A percentile compares a stretch with the other conserved stretches of the same genome.
These are phyloP conservation scores for Beroe ovata DNA, from an alignment of 37 sponge, comb jelly and placozoan species.

Conservation along the genomic window DNA sequence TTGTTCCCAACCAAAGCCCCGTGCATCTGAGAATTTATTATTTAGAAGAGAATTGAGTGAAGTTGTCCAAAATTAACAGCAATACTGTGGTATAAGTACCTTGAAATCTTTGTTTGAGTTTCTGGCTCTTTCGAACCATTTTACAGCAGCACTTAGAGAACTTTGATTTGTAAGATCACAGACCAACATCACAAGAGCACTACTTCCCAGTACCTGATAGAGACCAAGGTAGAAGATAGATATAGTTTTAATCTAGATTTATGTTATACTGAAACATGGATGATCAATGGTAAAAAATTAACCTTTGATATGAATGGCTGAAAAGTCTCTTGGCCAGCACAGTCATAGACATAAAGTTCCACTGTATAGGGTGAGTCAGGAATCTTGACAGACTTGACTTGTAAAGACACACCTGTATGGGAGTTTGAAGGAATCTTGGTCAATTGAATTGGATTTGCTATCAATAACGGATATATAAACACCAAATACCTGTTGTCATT, in stretches of 20 bases:
- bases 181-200: slow-evolving; percentile 35
- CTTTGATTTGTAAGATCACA: slow-evolving; percentile 28
- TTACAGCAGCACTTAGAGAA: slow-evolving; percentile 56
- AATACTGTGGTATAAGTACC: background rate
- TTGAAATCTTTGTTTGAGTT: slow-evolving; percentile 62
- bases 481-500: slow-evolving; percentile 46
- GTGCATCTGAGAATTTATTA: slow-evolving; percentile 38
- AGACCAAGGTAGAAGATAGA: too few species aligned
- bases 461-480: too few species aligned
- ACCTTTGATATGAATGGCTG: slow-evolving; percentile 46
- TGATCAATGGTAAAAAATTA: too few species aligned
- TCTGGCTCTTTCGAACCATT: slow-evolving; percentile 49
- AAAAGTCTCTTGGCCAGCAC: slow-evolving; percentile 66
- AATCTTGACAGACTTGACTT: slow-evolving; percentile 50
- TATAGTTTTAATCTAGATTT: too few species aligned
- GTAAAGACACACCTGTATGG: slow-evolving; percentile 40
- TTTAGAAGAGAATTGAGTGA: too few species aligned
- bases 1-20: slow-evolving; percentile 56
- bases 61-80: too few species aligned
- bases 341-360: slow-evolving; percentile 47
- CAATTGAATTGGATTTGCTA: too few species aligned
- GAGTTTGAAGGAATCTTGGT: too few species aligned
- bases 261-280: too few species aligned
- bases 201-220: slow-evolving; percentile 39
- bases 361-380: slow-evolving; percentile 64